A percentile compares a stretch with the other conserved stretches of the same genome.
These are phyloP conservation scores for Greenwoodochromis staneri DNA, from an alignment of 2,113 vertebrate species.

Conservation along the genomic window DNA sequence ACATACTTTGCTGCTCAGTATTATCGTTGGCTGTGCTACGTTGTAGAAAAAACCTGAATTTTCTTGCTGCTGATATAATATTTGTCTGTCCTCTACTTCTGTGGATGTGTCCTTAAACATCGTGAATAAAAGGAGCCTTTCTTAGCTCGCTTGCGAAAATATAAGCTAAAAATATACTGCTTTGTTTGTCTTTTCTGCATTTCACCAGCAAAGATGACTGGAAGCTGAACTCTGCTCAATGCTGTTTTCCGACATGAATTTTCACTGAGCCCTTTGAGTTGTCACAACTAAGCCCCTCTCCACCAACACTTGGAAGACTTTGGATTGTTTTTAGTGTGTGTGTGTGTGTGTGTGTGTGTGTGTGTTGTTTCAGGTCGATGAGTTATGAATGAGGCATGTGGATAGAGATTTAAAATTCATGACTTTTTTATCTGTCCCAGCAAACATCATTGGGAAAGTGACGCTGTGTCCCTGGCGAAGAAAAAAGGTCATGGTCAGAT, in stretches of 20 bases:
- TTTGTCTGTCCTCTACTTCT: background rate
- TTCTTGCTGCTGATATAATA: background rate
- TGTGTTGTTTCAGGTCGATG: background rate
- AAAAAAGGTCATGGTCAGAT: background rate
- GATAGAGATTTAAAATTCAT: conserved; percentile 13
- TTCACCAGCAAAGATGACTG: background rate
- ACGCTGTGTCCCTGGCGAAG: background rate
- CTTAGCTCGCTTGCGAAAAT: background rate
- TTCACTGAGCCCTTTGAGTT: background rate
- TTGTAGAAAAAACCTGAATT: background rate
- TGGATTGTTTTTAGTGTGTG: background rate
- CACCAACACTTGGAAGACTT: background rate
- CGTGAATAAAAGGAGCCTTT: background rate
- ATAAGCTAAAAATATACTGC: background rate
- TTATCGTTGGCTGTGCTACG: background rate
- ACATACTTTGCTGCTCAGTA: background rate
- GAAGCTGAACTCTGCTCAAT: background rate
- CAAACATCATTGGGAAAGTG: background rate
- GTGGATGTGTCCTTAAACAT: background rate
- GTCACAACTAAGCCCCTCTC: background rate
- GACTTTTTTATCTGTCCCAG: conserved; percentile 6
- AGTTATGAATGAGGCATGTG: conserved; percentile 18
- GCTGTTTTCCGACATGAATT: background rate
- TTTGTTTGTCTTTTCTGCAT: background rate
- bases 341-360: background rate